Percentiles rank a stretch among this genome's conserved stretches.
Evolutionary conservation across 2,888 invertebrate species (phyloP).

Genomic region (Mimumesa dahlbomi): DNA sequence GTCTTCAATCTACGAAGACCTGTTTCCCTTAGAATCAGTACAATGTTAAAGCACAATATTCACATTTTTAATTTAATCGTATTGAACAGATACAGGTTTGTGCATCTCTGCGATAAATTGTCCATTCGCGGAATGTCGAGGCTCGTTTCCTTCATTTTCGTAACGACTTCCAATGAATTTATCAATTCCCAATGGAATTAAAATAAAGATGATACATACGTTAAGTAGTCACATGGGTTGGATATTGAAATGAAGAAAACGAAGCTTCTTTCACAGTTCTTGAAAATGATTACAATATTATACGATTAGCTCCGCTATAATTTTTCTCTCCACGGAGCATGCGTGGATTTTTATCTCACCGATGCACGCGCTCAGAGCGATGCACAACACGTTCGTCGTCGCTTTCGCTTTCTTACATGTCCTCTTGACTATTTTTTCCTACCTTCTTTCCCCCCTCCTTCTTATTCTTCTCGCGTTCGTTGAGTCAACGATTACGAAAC

Average conservation of each 20-base stretch:
- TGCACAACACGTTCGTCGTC: constrained; percentile 65
- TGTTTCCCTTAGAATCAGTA: too few relatives aligned
- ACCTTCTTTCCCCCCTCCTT: background rate
- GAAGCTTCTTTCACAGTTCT: background rate
- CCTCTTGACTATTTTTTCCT: background rate
- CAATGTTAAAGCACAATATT: too few relatives aligned
- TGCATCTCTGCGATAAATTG: too few relatives aligned
- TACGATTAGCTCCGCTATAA: constrained; percentile 43
- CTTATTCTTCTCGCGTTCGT: background rate
- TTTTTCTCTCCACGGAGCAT: constrained; percentile 48
- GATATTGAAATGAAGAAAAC: background rate
- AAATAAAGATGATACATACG: too few relatives aligned
- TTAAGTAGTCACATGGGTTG: too few relatives aligned
- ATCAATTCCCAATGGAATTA: too few relatives aligned
- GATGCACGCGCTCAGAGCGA: constrained; percentile 63
- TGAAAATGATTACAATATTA: constrained; percentile 1
- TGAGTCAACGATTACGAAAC: too few relatives aligned
- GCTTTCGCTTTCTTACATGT: constrained; percentile 58
- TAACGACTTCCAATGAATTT: too few relatives aligned
- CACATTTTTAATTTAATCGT: too few relatives aligned
- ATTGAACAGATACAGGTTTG: too few relatives aligned
- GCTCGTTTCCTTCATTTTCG: constrained; percentile 10
- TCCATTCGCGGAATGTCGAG: constrained; percentile 1
- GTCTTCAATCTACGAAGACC: background rate
- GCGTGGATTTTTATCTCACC: constrained; percentile 51